Percentiles rank a stretch among this genome's conserved stretches.
These are phyloP conservation scores for Agapostemon virescens DNA, from an alignment of 2,888 invertebrate genomes.

Conservation along the genomic window DNA sequence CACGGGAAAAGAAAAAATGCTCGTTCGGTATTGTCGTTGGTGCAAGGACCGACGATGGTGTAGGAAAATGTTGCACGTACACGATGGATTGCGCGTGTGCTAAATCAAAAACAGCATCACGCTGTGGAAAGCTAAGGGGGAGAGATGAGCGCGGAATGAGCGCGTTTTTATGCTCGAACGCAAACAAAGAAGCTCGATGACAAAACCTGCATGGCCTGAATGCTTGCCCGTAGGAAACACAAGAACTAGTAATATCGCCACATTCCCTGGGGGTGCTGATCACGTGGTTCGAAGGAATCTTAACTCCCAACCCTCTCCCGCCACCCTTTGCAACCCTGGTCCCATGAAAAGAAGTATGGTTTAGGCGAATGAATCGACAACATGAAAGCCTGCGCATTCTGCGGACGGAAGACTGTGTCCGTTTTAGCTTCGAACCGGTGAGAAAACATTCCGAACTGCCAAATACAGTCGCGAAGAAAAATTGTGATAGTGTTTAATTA, in stretches of 20 bases:
- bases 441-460: neutral
- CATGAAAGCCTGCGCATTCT: neutral
- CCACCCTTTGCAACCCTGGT: neutral
- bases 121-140: conserved; percentile 32
- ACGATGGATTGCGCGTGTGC: conserved; percentile 43
- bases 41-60: conserved; percentile 47
- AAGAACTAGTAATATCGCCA: conserved; percentile 70
- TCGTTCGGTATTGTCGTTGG: conserved; percentile 55
- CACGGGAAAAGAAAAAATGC: conserved; percentile 45
- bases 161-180: conserved; percentile 73
- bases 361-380: conserved; percentile 15
- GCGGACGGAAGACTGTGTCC: neutral
- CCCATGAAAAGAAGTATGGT: conserved; percentile 6
- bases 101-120: conserved; percentile 67
- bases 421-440: neutral
- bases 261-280: conserved; percentile 63
- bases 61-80: conserved; percentile 27
- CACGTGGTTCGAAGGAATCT: conserved; percentile 55
- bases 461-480: neutral
- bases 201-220: conserved; percentile 76
- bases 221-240: conserved; percentile 67
- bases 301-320: conserved; percentile 43
- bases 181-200: conserved; percentile 77
- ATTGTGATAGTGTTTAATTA: neutral
- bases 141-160: conserved; percentile 64